These are phyloP conservation scores for Norana najaformis DNA, from an alignment of 2,888 invertebrate species.

Conservation along the genomic window DNA sequence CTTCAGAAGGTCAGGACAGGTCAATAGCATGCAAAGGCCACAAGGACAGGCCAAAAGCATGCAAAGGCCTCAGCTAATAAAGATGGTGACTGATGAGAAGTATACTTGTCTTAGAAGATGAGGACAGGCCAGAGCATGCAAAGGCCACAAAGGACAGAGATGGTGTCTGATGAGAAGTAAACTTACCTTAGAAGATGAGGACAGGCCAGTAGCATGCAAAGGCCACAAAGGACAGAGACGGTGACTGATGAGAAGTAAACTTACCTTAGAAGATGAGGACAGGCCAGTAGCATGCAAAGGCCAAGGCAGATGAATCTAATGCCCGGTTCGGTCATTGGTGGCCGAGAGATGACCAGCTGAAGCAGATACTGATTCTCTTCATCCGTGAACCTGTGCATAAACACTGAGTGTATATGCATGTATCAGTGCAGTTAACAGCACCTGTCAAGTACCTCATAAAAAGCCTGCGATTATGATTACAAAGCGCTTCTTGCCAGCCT, in stretches of 20 bases:
- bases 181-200: neutral
- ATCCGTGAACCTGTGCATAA: slow-evolving; percentile 75
- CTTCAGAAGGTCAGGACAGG: neutral
- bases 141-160: neutral
- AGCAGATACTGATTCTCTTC: slow-evolving; percentile 85
- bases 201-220: slow-evolving; percentile 86
- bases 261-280: slow-evolving; percentile 74
- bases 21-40: slow-evolving; percentile 89
- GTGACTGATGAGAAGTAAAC: neutral
- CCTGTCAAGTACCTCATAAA: no score
- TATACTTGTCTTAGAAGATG: neutral
- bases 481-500: no score
- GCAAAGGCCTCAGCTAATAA: no score
- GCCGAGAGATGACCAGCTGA: slow-evolving; percentile 81
- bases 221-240: slow-evolving; percentile 69
- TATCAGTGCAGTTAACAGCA: neutral
- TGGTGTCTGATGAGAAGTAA: neutral
- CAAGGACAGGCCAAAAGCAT: no score
- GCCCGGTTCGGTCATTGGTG: slow-evolving; percentile 80
- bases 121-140: neutral
- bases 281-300: slow-evolving; percentile 90
- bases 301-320: slow-evolving; percentile 89
- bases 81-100: neutral
- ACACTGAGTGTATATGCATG: slow-evolving; percentile 31
- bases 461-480: no score